Evolutionary conservation across 2,797 vertebrate genomes (phyloP), one percentile per base, ranked within the genome.

Genomic region (Gobio occitaniae): DNA sequence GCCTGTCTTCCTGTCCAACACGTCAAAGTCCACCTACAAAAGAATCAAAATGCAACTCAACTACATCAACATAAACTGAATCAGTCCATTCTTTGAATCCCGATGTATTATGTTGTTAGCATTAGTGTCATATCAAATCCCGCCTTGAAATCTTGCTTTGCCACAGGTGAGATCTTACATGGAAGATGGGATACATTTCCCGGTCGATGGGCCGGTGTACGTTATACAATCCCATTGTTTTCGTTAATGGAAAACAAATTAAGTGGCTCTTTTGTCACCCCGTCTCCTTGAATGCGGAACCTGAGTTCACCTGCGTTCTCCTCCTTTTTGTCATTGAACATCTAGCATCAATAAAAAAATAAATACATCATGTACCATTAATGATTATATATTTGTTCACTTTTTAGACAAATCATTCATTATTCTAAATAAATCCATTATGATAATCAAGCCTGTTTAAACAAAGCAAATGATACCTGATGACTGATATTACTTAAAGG

Each of bases 1-100:
- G 0, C 15, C 36, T 0, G 88, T 93, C 0, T 0, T 0, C 86
- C 1, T 88, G 71, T 93, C 7, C 1, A 65, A 21, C 32, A 95
- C 88, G 75, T 97, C 91, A 75, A 96, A 96, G 61, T 87, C 88
- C 82, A 98, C 92, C 96, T 97, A 69, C 41, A 80, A 77, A 48
- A 63, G 38, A 76, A 56, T 48, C 68, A 88, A 3, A 47, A 70
- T 36, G 29, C 29, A 29, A 48, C 44, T 50, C 25, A 72, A 32
- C 17, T 25, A 29, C 16, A 54, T 44, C 19, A 11, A 2, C 8
- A 41, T 21, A 32, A 68, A 80, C 29, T 2, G 12, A 76, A 59
- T 13, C 4, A 15, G 38, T 47, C 32, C 13, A 10, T 21, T 41
- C 4, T 70, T 65, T 32, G 29, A 65, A 32, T 16, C 8, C 13